phyloP scores from a whole-genome alignment of 2,797 vertebrate genomes.

The Protonibea diacanthus region DNA sequence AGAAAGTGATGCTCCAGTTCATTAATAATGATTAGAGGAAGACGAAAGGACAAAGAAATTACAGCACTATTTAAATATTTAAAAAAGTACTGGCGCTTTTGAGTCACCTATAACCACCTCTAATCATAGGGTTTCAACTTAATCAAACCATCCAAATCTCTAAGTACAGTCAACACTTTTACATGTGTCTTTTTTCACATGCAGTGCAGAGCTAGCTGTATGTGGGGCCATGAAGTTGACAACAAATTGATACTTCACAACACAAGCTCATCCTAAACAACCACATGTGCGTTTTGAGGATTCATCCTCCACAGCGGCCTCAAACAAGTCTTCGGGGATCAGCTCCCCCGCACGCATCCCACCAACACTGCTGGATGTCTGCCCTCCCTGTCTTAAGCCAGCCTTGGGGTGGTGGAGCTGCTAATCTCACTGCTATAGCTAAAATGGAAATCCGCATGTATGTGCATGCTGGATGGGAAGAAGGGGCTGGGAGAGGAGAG shows the following conservation, averaged over 20 bases:
- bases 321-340: slow-evolving; percentile 74
- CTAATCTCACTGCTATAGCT: slow-evolving; percentile 71
- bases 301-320: slow-evolving; percentile 70
- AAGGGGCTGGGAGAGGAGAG: slow-evolving; percentile 73
- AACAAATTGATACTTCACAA: slow-evolving; percentile 62
- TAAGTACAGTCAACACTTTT: neutral
- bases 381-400: slow-evolving; percentile 76
- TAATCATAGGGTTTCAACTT: neutral
- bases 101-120: neutral
- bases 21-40: neutral
- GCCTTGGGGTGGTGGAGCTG: slow-evolving; percentile 76
- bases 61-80: neutral
- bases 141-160: neutral
- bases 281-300: slow-evolving; percentile 59
- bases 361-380: slow-evolving; percentile 74
- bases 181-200: neutral
- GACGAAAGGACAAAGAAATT: neutral
- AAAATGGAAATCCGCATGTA: slow-evolving; percentile 77
- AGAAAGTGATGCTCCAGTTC: neutral
- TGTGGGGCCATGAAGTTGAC: slow-evolving; percentile 65
- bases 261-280: slow-evolving; percentile 62
- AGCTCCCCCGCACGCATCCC: slow-evolving; percentile 76
- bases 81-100: neutral
- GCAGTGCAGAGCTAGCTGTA: slow-evolving; percentile 4
- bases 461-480: slow-evolving; percentile 57